Evolutionary conservation across 2,888 invertebrate species (phyloP), one percentile per base, ranked within the genome.

Genomic region (Coronaproctus castanopsis): DNA sequence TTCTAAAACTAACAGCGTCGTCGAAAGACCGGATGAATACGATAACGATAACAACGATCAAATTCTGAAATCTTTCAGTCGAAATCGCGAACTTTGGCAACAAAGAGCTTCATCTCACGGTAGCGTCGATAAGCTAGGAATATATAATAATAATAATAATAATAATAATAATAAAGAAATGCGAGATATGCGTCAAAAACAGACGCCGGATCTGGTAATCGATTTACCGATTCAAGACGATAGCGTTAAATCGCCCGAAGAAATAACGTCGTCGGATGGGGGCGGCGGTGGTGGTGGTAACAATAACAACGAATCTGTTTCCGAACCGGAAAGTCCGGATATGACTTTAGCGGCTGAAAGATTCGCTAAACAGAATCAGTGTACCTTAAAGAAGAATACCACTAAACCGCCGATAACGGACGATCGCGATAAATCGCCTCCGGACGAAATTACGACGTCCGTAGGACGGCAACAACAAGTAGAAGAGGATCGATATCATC

Each of bases 201-300:
- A 69, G 22, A 81, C 87, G 24, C 87, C 88, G 1, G 88, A 87
- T 74, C 75, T 87, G 61, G 87, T 88, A 64, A 82, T 87, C 80
- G 87, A 86, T 72, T 74, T 87, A 66, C 87, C 87, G n/a, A 73
- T 81, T 14, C 69, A 68, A 10, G 59, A 59, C 18, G 24, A 18
- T 21, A 54, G 21, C 1, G 59, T 56, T 22, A 59, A 59, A 19
- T 59, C 59, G 18, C 59, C 59, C 24, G 55, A 55, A n/a, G 55
- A 55, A 21, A 10, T 21, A 3, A 24, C 24, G 24, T 36, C 53
- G 24, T 5, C 36, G 8, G n/a, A n/a, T n/a, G n/a, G n/a, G n/a
- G n/a, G n/a, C n/a, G n/a, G n/a, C n/a, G n/a, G n/a, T 2, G 67
- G 52, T 18, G 22, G 8, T 24, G 55, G 19, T 64, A 2, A 53